Evolutionary conservation across 2,797 vertebrate species (phyloP), one percentile per base, ranked within the genome.

Genomic region (Crenichthys baileyi): DNA sequence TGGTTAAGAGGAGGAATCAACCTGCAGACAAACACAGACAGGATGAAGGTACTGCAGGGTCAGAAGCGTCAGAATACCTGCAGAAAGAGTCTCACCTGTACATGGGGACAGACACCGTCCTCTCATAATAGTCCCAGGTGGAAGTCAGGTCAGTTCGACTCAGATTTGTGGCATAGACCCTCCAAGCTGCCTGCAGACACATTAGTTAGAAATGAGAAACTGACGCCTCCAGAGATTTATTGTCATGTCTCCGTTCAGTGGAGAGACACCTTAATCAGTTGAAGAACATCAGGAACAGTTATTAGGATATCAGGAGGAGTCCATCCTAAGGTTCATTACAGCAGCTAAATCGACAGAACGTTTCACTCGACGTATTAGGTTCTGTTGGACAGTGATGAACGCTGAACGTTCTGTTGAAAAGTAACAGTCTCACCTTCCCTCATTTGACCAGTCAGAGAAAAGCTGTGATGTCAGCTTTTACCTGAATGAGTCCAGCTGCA

Each of bases 1-100:
- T 99, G 98, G 86, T 99, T 99, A 82, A 99, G 96, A 16, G 98
- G 98, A 7, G 98, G 98, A 79, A 99, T 99, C 80, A 99, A 94
- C 92, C 98, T 99, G 94, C 0, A 88, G 71, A 89, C 36, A 39
- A 39, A 85, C 29, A 81, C 12, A 80, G 0, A 70, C 36, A 39
- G 3, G 11, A 72, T 55, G 26, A 51, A 65, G 31, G 26, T 44
- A 18, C 24, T 29, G 78, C 5, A 51, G 63, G 70, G 44, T 26
- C 0, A 16, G 36, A 36, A 36, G 29, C 29, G 36, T 0, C 1
- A 9, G 26, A n/a, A 29, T 3, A 39, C n/a, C 50, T 63, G 55
- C 50, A 29, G 7, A 0, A 12, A 11, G 58, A 29, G 58, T 15
- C 58, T 60, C 58, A 60, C 58, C 58, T 65, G 31, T 99, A 99